Conservation (phyloP, 2,797 vertebrate genomes). For the Sebastes flavidus region DNA sequence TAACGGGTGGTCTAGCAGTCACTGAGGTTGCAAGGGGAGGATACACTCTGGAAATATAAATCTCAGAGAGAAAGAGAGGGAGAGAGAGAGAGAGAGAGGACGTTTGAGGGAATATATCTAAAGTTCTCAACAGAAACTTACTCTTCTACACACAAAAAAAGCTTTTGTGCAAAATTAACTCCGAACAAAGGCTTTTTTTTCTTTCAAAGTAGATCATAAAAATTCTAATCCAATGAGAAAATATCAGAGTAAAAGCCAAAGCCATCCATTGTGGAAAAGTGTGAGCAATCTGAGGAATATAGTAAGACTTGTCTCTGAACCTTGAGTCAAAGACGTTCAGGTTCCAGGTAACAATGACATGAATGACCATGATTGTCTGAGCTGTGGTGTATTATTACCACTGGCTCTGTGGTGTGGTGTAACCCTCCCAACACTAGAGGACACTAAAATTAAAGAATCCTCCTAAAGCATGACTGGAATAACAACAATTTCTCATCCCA, state of each 20-base stretch:
- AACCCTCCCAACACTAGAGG: not conserved
- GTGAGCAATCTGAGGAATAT: not conserved
- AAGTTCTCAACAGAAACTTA: not conserved
- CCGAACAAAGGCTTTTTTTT: not conserved
- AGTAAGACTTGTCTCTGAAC: not conserved
- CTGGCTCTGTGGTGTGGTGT: not conserved
- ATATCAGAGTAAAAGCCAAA: not conserved
- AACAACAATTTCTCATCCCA: no score
- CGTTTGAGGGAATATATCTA: not conserved
- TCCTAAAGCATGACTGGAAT: not conserved
- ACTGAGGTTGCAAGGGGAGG: slow-evolving; percentile 23
- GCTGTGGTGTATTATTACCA: not conserved
- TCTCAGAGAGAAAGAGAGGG: not conserved
- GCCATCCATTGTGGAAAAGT: not conserved
- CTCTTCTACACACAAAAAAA: not conserved
- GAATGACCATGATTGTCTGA: not conserved
- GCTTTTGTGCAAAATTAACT: not conserved
- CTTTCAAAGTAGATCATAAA: not conserved
- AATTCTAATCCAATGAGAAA: not conserved
- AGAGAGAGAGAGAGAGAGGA: not conserved
- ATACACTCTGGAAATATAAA: slow-evolving; percentile 46
- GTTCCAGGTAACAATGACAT: not conserved
- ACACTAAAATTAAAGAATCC: rapidly evolving
- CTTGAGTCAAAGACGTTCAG: not conserved
- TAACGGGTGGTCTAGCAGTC: slow-evolving; percentile 39